Evolutionary conservation across 2,797 vertebrate species (phyloP).

Genomic region (Schizothorax lantsangensis): DNA sequence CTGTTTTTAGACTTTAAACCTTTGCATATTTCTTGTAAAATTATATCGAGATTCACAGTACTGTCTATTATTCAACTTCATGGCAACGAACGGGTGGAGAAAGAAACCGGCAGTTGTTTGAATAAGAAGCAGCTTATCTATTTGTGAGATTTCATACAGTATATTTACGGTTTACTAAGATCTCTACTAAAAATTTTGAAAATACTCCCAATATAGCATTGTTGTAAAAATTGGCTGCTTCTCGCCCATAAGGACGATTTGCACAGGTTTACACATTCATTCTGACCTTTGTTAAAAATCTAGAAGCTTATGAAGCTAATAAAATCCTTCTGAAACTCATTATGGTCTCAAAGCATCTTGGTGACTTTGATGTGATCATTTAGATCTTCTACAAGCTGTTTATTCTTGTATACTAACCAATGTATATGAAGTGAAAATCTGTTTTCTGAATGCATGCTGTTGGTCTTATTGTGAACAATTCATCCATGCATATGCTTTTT

Average conservation of each 20-base stretch:
- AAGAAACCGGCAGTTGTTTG: slow-evolving; percentile 16
- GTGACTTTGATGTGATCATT: slow-evolving; percentile 37
- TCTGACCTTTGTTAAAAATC: slow-evolving; percentile 41
- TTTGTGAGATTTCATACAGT: slow-evolving; percentile 19
- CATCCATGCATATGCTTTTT: not conserved
- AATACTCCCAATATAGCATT: not conserved
- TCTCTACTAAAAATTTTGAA: not conserved
- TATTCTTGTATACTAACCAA: slow-evolving; percentile 91
- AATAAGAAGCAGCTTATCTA: slow-evolving; percentile 32
- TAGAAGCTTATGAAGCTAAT: slow-evolving; percentile 51
- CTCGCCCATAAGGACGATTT: slow-evolving; percentile 6
- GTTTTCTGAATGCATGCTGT: not conserved
- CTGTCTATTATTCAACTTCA: slow-evolving; percentile 19
- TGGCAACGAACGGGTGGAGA: not conserved
- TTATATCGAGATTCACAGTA: slow-evolving; percentile 37
- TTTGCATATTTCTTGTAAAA: slow-evolving; percentile 45
- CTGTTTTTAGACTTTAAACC: slow-evolving; percentile 43
- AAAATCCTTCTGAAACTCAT: slow-evolving; percentile 38
- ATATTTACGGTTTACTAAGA: slow-evolving; percentile 30
- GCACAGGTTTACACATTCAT: slow-evolving; percentile 37
- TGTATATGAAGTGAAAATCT: slow-evolving; percentile 44
- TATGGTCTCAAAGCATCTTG: slow-evolving; percentile 51
- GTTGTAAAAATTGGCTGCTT: not conserved
- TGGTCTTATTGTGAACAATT: not conserved
- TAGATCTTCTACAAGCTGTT: slow-evolving; percentile 88